A percentile compares a stretch with the other conserved stretches of the same genome.
Conservation (phyloP, 1,140 invertebrate genomes). For the Zaprionus gabonicus region DNA sequence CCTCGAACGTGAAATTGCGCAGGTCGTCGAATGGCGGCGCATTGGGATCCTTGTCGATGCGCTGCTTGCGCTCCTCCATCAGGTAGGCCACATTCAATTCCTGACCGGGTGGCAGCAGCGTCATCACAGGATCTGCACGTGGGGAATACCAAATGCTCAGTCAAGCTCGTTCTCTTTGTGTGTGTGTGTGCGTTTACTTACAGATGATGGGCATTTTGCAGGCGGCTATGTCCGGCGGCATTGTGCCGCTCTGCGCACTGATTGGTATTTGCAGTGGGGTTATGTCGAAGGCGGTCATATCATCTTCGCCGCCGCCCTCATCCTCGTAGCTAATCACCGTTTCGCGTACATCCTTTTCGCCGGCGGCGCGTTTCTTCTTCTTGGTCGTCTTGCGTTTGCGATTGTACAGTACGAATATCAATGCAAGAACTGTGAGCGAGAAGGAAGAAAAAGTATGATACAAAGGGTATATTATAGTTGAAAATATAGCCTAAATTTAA, state of each 20-base stretch:
- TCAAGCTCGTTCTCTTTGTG: background rate
- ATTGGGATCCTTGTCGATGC: conserved; percentile 97
- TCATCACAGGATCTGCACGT: conserved; percentile 86
- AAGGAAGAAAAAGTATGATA: background rate
- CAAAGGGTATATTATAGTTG: background rate
- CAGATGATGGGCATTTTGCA: conserved; percentile 90
- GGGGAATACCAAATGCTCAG: conserved; percentile 3
- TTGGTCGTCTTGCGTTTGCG: conserved; percentile 94
- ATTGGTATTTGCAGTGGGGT: conserved; percentile 98
- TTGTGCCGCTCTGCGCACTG: conserved; percentile 88
- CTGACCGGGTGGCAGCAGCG: conserved; percentile 85
- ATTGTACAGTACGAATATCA: conserved; percentile 97
- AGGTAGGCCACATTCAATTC: conserved; percentile 98
- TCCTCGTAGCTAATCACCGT: conserved; percentile 99
- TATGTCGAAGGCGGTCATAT: conserved; percentile 99
- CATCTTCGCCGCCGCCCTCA: conserved; percentile 98
- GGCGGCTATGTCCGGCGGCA: conserved; percentile 91
- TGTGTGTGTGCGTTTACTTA: conserved; percentile 86
- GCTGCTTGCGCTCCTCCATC: conserved; percentile 97
- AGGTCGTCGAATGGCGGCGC: conserved; percentile 98
- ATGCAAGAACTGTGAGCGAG: conserved; percentile 90
- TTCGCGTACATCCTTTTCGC: conserved; percentile 98
- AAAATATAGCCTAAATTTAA: background rate
- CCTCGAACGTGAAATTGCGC: conserved; percentile 99
- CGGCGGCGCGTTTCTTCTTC: conserved; percentile 96